A percentile compares a stretch with the other conserved stretches of the same genome.
Conservation (phyloP, 2,113 vertebrate genomes). For the human (Homo sapiens) region GRCh38 chr5:14440001-14440500, state of each 20-base stretch:
- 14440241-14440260: neutral
- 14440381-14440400: neutral
- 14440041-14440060: neutral
- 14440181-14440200: neutral
- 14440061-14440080: neutral
- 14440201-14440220: neutral
- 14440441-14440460: neutral
- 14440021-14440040: neutral
- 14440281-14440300: neutral
- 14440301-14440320: fast-evolving
- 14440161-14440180: neutral
- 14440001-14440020: neutral
- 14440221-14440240: neutral
- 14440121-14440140: neutral
- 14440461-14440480: neutral
- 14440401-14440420: neutral
- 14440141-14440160: neutral
- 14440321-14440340: neutral
- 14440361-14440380: fast-evolving
- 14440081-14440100: neutral
- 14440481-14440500: neutral
- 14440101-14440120: neutral
- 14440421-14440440: neutral
- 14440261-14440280: neutral
- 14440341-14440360: fast-evolving